Conservation (phyloP, 2,797 vertebrate species). For the Mus spretus region DNA sequence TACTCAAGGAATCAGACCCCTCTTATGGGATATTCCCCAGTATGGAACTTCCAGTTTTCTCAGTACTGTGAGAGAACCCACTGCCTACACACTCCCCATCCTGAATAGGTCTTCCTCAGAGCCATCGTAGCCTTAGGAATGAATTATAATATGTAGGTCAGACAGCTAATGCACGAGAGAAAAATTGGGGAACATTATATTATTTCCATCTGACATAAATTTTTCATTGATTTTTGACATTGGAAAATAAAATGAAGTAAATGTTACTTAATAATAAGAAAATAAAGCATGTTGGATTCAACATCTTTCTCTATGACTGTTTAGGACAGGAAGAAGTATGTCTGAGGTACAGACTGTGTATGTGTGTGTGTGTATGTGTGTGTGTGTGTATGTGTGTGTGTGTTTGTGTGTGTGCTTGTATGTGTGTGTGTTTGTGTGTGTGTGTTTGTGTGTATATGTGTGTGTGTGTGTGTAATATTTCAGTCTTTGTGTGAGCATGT, state of each 20-base stretch:
- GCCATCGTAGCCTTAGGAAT: background rate
- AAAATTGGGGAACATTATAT: background rate
- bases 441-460: background rate
- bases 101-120: no score
- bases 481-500: background rate
- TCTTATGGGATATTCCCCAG: background rate
- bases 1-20: background rate
- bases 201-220: slow-evolving; percentile 26
- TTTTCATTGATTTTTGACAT: slow-evolving; percentile 55
- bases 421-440: background rate
- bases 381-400: background rate
- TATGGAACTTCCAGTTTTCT: background rate
- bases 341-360: background rate
- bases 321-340: slow-evolving; percentile 11
- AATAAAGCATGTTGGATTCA: background rate
- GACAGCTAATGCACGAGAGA: slow-evolving; percentile 1
- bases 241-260: slow-evolving; percentile 47
- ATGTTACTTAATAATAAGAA: slow-evolving; percentile 43
- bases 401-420: background rate
- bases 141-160: background rate
- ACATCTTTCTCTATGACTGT: slow-evolving; percentile 20
- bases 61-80: background rate
- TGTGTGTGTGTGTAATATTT: slow-evolving; percentile 13
- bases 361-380: background rate
- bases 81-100: background rate